phyloP scores from a whole-genome alignment of 2,113 vertebrate genomes.

The Capricornis sumatraensis region DNA sequence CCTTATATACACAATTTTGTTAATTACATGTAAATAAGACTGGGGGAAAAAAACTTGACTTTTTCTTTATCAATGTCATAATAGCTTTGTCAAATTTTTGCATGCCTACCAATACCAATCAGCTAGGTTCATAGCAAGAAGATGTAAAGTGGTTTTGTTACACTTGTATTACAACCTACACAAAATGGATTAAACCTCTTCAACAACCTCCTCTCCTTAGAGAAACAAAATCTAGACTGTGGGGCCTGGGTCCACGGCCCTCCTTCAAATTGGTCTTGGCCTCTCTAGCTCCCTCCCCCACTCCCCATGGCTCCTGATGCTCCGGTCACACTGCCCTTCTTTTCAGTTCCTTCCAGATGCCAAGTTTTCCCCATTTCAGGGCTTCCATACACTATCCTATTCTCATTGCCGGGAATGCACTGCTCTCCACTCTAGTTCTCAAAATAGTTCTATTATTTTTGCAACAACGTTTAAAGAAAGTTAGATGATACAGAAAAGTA shows the following conservation, averaged over 20 bases:
- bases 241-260: rapidly evolving
- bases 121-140: neutral
- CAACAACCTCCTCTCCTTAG: neutral
- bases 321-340: neutral
- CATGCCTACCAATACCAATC: neutral
- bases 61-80: neutral
- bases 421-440: neutral
- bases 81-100: neutral
- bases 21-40: neutral
- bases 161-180: neutral
- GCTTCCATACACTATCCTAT: neutral
- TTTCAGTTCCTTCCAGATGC: neutral
- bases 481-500: neutral
- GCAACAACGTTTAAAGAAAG: neutral
- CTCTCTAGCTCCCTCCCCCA: neutral
- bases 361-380: neutral
- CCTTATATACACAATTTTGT: neutral
- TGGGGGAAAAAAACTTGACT: neutral
- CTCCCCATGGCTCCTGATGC: neutral
- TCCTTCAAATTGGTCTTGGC: neutral
- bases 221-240: neutral
- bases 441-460: neutral
- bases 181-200: neutral
- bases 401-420: neutral
- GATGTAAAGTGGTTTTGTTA: neutral